Percentiles rank a stretch among this genome's conserved stretches.
Conservation (phyloP, 2,888 invertebrate genomes). For the Nezara viridula region DNA sequence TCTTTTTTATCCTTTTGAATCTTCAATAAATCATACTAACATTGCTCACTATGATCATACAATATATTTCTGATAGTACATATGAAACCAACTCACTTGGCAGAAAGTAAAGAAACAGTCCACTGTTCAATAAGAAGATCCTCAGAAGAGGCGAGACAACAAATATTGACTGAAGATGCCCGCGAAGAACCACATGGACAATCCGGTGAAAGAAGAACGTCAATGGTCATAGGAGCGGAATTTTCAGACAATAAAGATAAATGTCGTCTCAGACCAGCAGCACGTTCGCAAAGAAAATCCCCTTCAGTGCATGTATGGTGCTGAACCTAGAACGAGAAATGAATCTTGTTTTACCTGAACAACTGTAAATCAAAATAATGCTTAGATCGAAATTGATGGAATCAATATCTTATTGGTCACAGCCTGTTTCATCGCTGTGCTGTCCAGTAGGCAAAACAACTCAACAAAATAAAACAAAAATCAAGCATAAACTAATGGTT, state of each 20-base stretch:
- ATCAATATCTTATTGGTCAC: not conserved
- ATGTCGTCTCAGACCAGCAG: constrained; percentile 72
- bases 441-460: too few species aligned
- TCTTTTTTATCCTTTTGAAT: too few species aligned
- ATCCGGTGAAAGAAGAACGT: constrained; percentile 82
- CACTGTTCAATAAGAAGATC: constrained; percentile 84
- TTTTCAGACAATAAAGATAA: constrained; percentile 79
- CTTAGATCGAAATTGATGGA: constrained; percentile 45
- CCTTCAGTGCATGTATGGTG: constrained; percentile 58
- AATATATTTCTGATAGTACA: not conserved
- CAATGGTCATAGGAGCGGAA: constrained; percentile 82
- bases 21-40: too few species aligned
- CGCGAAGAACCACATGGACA: constrained; percentile 74
- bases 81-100: constrained; percentile 71
- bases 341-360: not conserved
- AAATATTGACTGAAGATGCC: constrained; percentile 68
- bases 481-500: too few species aligned
- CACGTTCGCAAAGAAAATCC: constrained; percentile 72
- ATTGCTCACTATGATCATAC: not conserved
- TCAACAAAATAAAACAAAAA: too few species aligned
- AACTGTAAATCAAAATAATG: constrained; percentile 57
- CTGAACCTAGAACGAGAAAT: constrained; percentile 20
- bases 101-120: constrained; percentile 79
- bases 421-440: not conserved
- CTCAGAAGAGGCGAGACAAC: constrained; percentile 71